Evolutionary conservation across 2,797 vertebrate species (phyloP).

Genomic region (Peromyscus attwateri): DNA sequence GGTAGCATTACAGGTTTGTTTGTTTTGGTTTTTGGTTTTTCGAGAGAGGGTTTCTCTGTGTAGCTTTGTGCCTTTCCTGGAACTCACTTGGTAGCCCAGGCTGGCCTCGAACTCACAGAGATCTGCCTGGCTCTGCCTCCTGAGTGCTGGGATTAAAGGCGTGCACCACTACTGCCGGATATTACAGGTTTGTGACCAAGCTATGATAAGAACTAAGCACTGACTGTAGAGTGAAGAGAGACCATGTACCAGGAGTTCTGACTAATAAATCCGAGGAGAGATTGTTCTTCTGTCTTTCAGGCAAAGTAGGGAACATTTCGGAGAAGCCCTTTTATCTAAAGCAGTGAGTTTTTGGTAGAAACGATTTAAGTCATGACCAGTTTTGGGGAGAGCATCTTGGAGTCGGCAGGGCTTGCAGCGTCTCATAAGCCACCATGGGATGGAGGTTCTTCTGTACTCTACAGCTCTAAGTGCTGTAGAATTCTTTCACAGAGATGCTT

Average conservation of each 20-base stretch:
- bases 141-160: too few relatives aligned
- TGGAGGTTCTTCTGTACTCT: constrained; percentile 3
- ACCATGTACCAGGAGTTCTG: not conserved
- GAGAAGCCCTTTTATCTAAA: not conserved
- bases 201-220: not conserved
- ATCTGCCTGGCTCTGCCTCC: too few relatives aligned
- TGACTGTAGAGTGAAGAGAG: not conserved
- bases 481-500: not conserved
- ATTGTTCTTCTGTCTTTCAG: not conserved
- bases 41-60: too few relatives aligned
- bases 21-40: too few relatives aligned
- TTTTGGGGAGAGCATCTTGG: not conserved
- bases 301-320: not conserved
- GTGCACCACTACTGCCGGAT: too few relatives aligned
- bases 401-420: not conserved
- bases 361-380: not conserved
- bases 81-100: too few relatives aligned
- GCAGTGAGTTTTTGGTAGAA: not conserved
- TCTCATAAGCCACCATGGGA: not conserved
- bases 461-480: not conserved
- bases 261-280: not conserved
- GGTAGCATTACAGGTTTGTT: not conserved
- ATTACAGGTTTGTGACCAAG: not conserved
- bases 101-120: too few relatives aligned
- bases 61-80: too few relatives aligned